Base-by-base conservation (phyloP, 2,888 invertebrate species). In the Himalopsyche anomala region DNA sequence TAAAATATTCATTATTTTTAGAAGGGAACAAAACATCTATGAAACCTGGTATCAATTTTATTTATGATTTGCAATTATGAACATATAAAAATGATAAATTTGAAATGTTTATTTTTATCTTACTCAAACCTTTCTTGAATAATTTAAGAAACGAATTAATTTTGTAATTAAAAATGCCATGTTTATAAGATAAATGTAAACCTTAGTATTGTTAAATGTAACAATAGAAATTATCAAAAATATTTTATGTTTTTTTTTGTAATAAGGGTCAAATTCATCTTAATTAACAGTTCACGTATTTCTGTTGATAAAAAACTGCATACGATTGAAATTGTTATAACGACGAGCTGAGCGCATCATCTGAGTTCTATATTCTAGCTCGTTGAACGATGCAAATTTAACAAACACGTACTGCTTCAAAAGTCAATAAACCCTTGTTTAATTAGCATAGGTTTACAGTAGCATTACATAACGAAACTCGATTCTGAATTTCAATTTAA, bases 331-430 rank as follows among this genome's bases (percentile, higher is more conserved):
- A 74, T 38, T 74, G 74, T 38, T 74, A 74, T 36, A 74, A 74
- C 19, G 28, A 12, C 8, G 11, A 62, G 62, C 62, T 28, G 74
- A 74, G 38, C 4, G 74, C 74, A 74, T 28, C 15, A 12, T 74
- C 74, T 74, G 74, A 69, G 28, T 69, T 69, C 5, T 36, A 74
- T 74, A 74, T 74, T 74, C 74, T 36, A 74, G 74, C 15, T 74
- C 74, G 74, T 38, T 74, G 74, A 74, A 74, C 74, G 74, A 74
- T 74, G 74, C 74, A 74, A 74, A 74, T 74, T 74, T 74, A 74
- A 74, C 74, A 74, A 74, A 74, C 74, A 74, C 74, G 74, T 74
- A 36, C 38, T 74, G 74, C 74, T 74, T 74, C 74, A 74, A 74
- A 74, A 74, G 74, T 74, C 74, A 74, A 74, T 74, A 74, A 36